Base-by-base conservation (phyloP, 2,113 vertebrate genomes). In the Grantiella picta region DNA sequence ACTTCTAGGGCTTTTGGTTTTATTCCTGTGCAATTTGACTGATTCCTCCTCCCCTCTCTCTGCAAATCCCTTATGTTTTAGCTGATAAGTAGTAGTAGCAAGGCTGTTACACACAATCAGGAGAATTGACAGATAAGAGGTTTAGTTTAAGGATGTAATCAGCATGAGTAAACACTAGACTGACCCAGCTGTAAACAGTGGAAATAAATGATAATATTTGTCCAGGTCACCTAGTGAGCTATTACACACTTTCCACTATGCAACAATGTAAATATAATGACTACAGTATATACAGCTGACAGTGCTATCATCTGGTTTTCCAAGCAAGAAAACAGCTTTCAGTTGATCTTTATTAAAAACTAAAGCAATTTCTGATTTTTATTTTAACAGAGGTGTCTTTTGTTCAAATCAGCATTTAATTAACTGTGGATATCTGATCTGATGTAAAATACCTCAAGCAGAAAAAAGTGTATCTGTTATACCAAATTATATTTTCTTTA, bases 121-220 rank as follows among this genome's bases (percentile, higher is more conserved):
- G 80, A 89, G 89, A 95, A 94, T 3, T 90, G 91, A 81, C 87
- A 93, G 95, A 96, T 96, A 96, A 97, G 95, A 96, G 92, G 93
- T 95, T 97, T 97, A 96, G 94, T 96, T 94, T 95, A 92, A 95
- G 96, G 93, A 95, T 97, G 82, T 95, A 97, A 97, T 96, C 96
- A 94, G 95, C 38, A 1, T 72, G 86, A 87, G 96, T 95, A 97
- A 97, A 97, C 92, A 97, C 90, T 93, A 82, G 59, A 86, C 86
- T 95, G 92, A 93, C 92, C 89, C 86, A 84, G 93, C 76, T 92
- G 96, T 95, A 96, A 96, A 95, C 93, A 97, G 92, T 90, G 69
- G 71, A 90, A 95, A 96, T 94, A 95, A 92, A 95, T 87, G 85
- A 82, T 90, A 95, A 89, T 97, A 97, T 97, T 97, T 97, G 93